These are phyloP conservation scores for Rhea pennata DNA, from an alignment of 2,113 vertebrate species.

Conservation along the genomic window DNA sequence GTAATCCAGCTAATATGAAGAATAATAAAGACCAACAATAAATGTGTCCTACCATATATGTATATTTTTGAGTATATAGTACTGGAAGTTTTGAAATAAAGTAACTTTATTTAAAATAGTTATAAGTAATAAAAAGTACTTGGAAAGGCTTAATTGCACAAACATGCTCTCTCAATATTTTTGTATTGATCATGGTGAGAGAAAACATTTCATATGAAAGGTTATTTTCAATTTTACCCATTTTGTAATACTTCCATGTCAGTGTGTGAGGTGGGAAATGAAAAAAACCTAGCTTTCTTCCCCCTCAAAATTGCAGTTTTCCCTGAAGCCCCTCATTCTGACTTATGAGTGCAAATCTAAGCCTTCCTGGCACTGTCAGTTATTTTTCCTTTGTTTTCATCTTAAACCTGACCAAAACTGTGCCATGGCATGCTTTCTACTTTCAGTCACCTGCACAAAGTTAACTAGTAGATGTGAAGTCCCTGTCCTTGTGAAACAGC, in stretches of 20 bases:
- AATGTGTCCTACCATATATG: background rate
- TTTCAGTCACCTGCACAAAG: background rate
- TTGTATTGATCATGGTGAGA: background rate
- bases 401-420: background rate
- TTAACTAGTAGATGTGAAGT: background rate
- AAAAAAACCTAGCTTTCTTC: background rate
- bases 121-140: background rate
- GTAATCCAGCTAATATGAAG: background rate
- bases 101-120: background rate
- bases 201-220: background rate
- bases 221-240: background rate
- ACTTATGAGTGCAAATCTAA: background rate
- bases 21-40: background rate
- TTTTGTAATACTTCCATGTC: background rate
- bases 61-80: background rate
- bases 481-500: background rate
- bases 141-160: background rate
- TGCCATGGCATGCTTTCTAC: background rate
- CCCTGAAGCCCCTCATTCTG: background rate
- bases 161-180: background rate
- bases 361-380: background rate
- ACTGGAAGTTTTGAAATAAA: background rate
- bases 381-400: constrained; percentile 3
- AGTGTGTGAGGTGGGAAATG: background rate
- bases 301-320: background rate